Conservation (phyloP, 2,797 vertebrate species). For the Carcharodon carcharias region DNA sequence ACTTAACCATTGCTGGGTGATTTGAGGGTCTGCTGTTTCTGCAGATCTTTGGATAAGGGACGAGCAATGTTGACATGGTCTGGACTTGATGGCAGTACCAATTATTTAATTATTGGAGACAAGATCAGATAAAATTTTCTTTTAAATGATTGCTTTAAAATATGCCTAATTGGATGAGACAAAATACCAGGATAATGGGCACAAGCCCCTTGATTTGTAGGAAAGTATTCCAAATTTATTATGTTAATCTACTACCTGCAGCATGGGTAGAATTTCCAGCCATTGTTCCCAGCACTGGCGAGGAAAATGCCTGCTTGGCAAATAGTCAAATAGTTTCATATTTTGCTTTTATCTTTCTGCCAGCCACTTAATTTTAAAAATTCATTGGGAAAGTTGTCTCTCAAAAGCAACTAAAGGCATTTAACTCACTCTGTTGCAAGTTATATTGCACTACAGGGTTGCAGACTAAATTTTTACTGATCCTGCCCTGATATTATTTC, state of each 20-base stretch:
- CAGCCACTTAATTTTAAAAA: background rate
- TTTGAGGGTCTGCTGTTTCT: background rate
- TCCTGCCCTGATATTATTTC: background rate
- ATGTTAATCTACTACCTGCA: background rate
- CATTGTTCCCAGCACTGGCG: background rate
- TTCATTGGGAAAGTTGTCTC: background rate
- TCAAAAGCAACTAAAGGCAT: background rate
- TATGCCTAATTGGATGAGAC: background rate
- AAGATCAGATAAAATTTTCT: background rate
- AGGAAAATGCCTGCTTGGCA: conserved; percentile 17
- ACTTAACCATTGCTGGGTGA: background rate
- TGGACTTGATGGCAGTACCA: background rate
- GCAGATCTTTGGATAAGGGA: background rate
- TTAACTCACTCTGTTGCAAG: too few relatives aligned
- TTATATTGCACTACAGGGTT: background rate
- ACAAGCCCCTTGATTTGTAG: background rate
- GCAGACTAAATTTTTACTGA: background rate
- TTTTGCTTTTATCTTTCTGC: background rate
- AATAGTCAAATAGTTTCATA: background rate
- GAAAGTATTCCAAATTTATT: background rate
- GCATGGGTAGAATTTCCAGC: background rate
- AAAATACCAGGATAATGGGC: background rate
- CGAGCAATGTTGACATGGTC: background rate
- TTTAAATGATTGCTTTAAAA: background rate
- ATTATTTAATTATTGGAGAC: background rate